Evolutionary conservation across 2,888 invertebrate species (phyloP).

Genomic region (Tenthredo mesomela): DNA sequence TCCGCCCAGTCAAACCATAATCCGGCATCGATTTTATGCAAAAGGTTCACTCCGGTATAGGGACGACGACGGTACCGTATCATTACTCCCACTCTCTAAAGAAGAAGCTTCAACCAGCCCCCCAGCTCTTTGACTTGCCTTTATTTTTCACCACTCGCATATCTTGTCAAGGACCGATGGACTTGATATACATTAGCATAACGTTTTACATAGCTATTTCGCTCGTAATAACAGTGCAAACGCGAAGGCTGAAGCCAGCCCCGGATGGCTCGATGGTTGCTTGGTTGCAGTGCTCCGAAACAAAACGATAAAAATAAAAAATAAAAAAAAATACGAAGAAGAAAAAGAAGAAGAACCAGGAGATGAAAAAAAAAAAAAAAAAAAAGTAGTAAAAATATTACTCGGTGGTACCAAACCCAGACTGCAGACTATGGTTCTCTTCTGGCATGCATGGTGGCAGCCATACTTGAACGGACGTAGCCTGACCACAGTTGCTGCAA

Average conservation of each 20-base stretch:
- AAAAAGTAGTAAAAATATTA: neutral
- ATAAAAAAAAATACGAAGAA: slow-evolving; percentile 43
- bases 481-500: slow-evolving; percentile 60
- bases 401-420: neutral
- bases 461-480: slow-evolving; percentile 70
- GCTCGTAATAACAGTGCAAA: slow-evolving; percentile 58
- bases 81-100: slow-evolving; percentile 58
- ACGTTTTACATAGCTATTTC: slow-evolving; percentile 64
- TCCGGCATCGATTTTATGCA: slow-evolving; percentile 65
- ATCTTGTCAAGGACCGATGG: slow-evolving; percentile 54
- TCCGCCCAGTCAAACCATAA: slow-evolving; percentile 53
- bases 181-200: slow-evolving; percentile 66
- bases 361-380: neutral
- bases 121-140: slow-evolving; percentile 29
- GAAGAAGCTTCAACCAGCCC: slow-evolving; percentile 25
- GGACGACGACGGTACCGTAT: slow-evolving; percentile 60
- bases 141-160: slow-evolving; percentile 57
- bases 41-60: slow-evolving; percentile 56
- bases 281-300: slow-evolving; percentile 30
- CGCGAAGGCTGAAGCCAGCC: neutral
- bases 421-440: slow-evolving; percentile 2
- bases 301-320: slow-evolving; percentile 40
- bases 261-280: slow-evolving; percentile 18
- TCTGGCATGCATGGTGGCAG: slow-evolving; percentile 62
- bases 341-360: slow-evolving; percentile 50